Percentiles rank a stretch among this genome's conserved stretches.
These are phyloP conservation scores for Candidula unifasciata DNA, from an alignment of 2,888 invertebrate species.

Conservation along the genomic window DNA sequence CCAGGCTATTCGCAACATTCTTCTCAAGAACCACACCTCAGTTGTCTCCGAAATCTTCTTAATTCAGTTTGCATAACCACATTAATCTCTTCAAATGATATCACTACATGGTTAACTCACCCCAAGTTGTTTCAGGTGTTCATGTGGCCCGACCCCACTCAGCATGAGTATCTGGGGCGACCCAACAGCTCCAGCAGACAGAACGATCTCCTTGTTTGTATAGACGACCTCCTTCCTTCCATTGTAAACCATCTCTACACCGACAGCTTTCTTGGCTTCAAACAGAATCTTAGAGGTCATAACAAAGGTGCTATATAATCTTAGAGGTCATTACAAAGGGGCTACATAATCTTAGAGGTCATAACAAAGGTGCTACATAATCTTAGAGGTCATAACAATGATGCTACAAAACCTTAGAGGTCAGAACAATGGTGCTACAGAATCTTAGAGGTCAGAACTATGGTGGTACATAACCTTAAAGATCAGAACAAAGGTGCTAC, in stretches of 20 bases:
- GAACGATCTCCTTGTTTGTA: constrained; percentile 65
- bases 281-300: constrained; percentile 51
- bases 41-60: too few species aligned
- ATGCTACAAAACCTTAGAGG: constrained; percentile 50
- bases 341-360: constrained; percentile 48
- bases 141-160: constrained; percentile 73
- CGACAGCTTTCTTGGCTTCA: constrained; percentile 63
- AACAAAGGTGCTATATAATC: too few species aligned
- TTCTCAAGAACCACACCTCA: too few species aligned
- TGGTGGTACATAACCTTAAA: constrained; percentile 51
- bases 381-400: too few species aligned
- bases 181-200: constrained; percentile 74
- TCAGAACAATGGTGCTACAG: too few species aligned
- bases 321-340: too few species aligned
- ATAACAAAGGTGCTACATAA: too few species aligned
- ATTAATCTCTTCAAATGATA: too few species aligned
- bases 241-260: constrained; percentile 62
- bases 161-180: constrained; percentile 74
- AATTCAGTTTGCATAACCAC: too few species aligned
- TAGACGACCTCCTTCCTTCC: constrained; percentile 56
- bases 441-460: too few species aligned
- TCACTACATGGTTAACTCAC: constrained; percentile 48
- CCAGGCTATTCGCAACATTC: too few species aligned
- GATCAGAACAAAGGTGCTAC: too few species aligned
- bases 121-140: constrained; percentile 60